Evolutionary conservation across 2,888 invertebrate genomes (phyloP).

Genomic region (Spialia ferax): DNA sequence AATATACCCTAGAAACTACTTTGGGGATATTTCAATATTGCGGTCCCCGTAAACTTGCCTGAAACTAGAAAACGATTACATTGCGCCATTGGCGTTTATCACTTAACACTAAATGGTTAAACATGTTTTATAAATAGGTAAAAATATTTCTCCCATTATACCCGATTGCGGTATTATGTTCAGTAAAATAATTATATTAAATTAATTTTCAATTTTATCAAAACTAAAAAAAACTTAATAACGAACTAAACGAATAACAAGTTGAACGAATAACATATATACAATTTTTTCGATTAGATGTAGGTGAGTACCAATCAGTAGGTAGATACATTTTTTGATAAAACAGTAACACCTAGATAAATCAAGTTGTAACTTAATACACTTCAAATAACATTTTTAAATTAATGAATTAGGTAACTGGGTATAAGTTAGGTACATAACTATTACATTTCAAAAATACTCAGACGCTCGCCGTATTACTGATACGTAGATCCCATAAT

Average conservation of each 20-base stretch:
- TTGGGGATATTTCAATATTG: conserved; percentile 24
- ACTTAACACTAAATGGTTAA: conserved; percentile 33
- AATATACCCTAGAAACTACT: conserved; percentile 19
- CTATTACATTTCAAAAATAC: conserved; percentile 9
- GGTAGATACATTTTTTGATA: not conserved
- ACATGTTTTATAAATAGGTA: conserved; percentile 35
- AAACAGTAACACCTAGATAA: not conserved
- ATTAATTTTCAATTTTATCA: conserved; percentile 5
- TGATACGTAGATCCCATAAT: no score
- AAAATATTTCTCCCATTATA: conserved; percentile 23
- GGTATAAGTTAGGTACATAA: not conserved
- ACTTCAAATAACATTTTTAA: conserved; percentile 8
- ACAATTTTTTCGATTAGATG: no score
- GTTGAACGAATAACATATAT: not conserved
- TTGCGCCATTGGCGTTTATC: conserved; percentile 25
- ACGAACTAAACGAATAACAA: conserved; percentile 3
- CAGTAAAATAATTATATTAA: conserved; percentile 10
- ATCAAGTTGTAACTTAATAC: not conserved
- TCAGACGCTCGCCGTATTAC: not conserved
- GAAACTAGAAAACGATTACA: conserved; percentile 37
- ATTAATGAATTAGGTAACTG: no score
- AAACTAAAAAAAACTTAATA: not conserved
- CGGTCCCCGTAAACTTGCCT: conserved; percentile 18
- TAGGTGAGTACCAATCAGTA: no score
- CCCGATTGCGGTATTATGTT: not conserved